phyloP scores from a whole-genome alignment of 2,888 invertebrate species.

The Stenolophus ochropezus region DNA sequence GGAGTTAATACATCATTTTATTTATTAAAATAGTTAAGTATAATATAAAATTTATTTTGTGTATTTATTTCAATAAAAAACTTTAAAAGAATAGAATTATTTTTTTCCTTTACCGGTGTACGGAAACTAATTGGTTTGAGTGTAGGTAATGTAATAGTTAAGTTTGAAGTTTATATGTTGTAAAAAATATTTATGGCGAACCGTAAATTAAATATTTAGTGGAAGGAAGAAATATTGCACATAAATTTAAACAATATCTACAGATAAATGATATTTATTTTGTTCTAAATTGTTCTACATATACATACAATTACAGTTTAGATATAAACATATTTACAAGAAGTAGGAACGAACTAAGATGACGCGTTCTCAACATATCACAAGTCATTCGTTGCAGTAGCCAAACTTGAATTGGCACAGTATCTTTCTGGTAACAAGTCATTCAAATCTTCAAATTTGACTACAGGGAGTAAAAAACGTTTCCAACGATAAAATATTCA shows the following conservation, averaged over 20 bases:
- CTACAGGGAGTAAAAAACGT: neutral
- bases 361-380: slow-evolving; percentile 2
- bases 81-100: no score
- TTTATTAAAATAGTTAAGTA: no score
- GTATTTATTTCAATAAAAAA: no score
- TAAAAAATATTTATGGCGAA: no score
- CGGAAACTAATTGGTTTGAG: no score
- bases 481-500: slow-evolving; percentile 26
- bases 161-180: no score
- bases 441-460: slow-evolving; percentile 1
- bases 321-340: slow-evolving; percentile 37
- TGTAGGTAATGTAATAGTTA: no score
- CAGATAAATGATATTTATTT: neutral
- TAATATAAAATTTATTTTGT: no score
- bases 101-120: no score
- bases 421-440: neutral
- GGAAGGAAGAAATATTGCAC: no score
- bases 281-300: neutral
- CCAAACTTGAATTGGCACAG: neutral
- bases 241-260: neutral
- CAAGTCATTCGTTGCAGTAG: neutral
- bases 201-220: no score
- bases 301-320: neutral
- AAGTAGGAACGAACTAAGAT: slow-evolving; percentile 36
- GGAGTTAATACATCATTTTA: no score